Percentiles rank a stretch among this genome's conserved stretches.
Evolutionary conservation across 2,797 vertebrate genomes (phyloP).

Genomic region (Phrynocephalus guinanensis): DNA sequence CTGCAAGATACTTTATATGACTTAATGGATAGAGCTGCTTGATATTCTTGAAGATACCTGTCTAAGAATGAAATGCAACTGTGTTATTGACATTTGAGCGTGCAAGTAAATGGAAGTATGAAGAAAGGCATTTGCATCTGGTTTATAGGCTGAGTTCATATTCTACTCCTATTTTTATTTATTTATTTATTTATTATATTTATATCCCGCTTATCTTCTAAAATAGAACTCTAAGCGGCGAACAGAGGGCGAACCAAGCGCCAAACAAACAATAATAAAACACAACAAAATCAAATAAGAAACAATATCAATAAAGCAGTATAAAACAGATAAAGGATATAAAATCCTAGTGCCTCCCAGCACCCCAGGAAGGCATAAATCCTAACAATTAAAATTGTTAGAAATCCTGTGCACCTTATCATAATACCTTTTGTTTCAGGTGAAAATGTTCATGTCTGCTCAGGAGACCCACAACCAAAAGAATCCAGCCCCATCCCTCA

Average conservation of each 20-base stretch:
- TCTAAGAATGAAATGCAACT: not conserved
- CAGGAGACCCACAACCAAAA: slow-evolving; percentile 85
- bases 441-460: slow-evolving; percentile 87
- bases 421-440: slow-evolving; percentile 77
- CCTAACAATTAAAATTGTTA: no score
- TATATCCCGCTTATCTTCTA: no score
- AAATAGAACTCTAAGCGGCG: no score
- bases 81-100: not conserved
- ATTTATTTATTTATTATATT: no score
- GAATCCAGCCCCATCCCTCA: slow-evolving; percentile 79
- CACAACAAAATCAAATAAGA: no score
- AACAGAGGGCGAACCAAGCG: no score
- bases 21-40: not conserved
- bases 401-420: slow-evolving; percentile 17
- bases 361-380: no score
- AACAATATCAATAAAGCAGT: no score
- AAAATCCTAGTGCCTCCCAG: no score
- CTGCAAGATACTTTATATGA: not conserved
- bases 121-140: slow-evolving; percentile 18
- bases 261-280: no score
- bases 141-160: slow-evolving; percentile 1
- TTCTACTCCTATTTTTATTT: slow-evolving; percentile 8
- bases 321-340: no score
- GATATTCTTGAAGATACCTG: not conserved
- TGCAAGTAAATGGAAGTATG: not conserved